Conservation (phyloP, 2,797 vertebrate species). For the Eremophila alpestris region DNA sequence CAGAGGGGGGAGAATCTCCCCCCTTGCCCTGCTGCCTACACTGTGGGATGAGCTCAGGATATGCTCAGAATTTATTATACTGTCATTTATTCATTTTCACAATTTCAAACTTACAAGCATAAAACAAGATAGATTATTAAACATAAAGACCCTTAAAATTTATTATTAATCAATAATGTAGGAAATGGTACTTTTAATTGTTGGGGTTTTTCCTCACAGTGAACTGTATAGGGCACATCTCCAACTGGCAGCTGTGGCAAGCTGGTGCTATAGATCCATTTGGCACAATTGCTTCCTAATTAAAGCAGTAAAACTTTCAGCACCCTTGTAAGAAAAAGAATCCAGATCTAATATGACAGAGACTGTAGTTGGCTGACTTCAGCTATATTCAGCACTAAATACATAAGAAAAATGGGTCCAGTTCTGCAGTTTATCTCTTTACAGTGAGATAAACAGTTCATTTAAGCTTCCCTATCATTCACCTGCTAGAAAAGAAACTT, state of each 20-base stretch:
- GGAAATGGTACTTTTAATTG: not conserved
- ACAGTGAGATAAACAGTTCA: not conserved
- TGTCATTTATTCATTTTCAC: not conserved
- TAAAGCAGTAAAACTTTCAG: constrained; percentile 27
- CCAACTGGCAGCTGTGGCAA: not conserved
- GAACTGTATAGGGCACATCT: not conserved
- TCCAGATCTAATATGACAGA: not conserved
- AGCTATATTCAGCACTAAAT: not conserved
- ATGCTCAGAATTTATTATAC: not conserved
- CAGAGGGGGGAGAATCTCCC: not conserved
- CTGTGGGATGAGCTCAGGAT: not conserved
- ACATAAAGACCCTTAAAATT: not conserved
- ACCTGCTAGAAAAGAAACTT: not conserved
- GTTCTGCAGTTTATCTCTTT: not conserved
- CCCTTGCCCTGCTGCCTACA: not conserved
- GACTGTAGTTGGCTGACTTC: not conserved
- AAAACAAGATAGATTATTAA: not conserved
- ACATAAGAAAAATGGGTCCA: not conserved
- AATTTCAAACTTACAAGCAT: not conserved
- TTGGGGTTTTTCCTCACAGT: not conserved
- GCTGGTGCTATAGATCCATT: not conserved
- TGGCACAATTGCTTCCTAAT: not conserved
- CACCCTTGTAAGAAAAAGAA: not conserved
- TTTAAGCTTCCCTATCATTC: not conserved
- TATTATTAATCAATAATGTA: not conserved